Evolutionary conservation across 2,888 invertebrate species (phyloP).

Genomic region (Desoria tigrina): DNA sequence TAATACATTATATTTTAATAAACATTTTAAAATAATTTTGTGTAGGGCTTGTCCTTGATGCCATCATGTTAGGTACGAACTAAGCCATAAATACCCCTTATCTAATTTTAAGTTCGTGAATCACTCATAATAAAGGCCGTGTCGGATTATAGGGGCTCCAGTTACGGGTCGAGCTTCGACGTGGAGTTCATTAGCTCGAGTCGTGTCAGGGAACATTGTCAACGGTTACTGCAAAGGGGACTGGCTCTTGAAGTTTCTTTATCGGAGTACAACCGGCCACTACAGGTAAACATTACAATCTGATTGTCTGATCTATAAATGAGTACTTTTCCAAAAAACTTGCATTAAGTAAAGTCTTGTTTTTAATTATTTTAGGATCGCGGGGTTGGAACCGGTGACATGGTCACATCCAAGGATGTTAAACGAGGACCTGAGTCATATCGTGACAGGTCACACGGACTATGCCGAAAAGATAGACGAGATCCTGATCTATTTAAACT

Average conservation of each 20-base stretch:
- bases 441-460: slow-evolving; percentile 62
- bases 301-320: too few relatives aligned
- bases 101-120: too few relatives aligned
- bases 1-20: too few relatives aligned
- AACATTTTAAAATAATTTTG: too few relatives aligned
- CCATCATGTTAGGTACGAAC: slow-evolving; percentile 66
- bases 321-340: slow-evolving; percentile 44
- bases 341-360: slow-evolving; percentile 9
- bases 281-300: slow-evolving; percentile 57
- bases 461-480: slow-evolving; percentile 63
- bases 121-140: too few relatives aligned
- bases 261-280: slow-evolving; percentile 65
- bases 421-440: slow-evolving; percentile 51
- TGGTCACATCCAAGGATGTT: slow-evolving; percentile 51
- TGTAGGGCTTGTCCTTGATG: slow-evolving; percentile 69
- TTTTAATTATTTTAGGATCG: slow-evolving; percentile 43
- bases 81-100: too few relatives aligned
- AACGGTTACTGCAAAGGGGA: slow-evolving; percentile 67
- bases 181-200: slow-evolving; percentile 62
- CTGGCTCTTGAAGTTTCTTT: slow-evolving; percentile 68
- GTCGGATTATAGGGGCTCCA: too few relatives aligned
- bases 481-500: slow-evolving; percentile 55
- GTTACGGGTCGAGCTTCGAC: slow-evolving; percentile 60
- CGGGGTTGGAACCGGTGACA: slow-evolving; percentile 51
- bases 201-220: slow-evolving; percentile 66